phyloP scores from a whole-genome alignment of 2,797 vertebrate species.

The Lemur catta region DNA sequence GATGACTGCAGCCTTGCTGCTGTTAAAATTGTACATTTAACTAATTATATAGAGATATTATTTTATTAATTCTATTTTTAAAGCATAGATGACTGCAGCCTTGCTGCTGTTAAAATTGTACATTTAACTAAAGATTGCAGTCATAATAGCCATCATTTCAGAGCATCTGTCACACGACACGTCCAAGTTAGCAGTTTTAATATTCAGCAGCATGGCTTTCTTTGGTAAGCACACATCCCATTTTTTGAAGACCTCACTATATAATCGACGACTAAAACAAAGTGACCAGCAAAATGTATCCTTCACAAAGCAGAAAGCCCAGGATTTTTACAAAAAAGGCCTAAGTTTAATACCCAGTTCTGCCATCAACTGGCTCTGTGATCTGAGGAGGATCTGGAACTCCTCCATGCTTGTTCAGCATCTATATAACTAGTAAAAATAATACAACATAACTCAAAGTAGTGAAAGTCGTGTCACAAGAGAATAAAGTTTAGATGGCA shows the following conservation, averaged over 20 bases:
- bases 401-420: neutral
- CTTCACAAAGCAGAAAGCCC: neutral
- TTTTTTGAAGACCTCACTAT: constrained; percentile 9
- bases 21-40: neutral
- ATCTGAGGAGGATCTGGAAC: neutral
- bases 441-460: neutral
- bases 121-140: neutral
- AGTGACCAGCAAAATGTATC: neutral
- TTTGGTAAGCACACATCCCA: neutral
- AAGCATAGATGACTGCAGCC: neutral
- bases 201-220: constrained; percentile 11
- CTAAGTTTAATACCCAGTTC: neutral
- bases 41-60: neutral
- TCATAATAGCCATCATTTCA: constrained; percentile 31
- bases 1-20: neutral
- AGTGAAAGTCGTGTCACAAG: neutral
- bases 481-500: neutral
- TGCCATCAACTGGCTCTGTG: neutral
- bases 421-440: neutral
- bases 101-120: neutral
- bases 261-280: neutral
- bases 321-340: neutral
- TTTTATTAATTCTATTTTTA: constrained; percentile 34
- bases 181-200: constrained; percentile 31
- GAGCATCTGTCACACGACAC: constrained; percentile 38